These are phyloP conservation scores for Lontra canadensis DNA, from an alignment of 2,113 vertebrate species.

Conservation along the genomic window DNA sequence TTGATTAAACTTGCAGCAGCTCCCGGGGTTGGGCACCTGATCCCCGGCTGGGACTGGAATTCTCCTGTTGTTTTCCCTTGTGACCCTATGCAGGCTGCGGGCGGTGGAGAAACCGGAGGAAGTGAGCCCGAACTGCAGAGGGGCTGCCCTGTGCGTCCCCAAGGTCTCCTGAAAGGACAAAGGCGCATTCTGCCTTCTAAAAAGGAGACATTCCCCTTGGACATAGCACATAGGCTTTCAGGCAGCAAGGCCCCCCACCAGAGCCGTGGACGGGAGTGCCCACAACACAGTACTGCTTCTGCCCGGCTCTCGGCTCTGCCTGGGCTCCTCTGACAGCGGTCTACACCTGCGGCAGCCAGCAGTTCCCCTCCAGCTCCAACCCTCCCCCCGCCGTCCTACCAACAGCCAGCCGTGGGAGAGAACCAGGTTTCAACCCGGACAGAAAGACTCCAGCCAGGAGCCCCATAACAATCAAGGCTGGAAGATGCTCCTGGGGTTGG, in stretches of 20 bases:
- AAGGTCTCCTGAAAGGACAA: accelerated
- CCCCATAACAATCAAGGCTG: not conserved
- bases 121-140: not conserved
- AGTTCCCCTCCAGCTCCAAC: not conserved
- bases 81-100: constrained; percentile 56
- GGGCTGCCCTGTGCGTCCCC: not conserved
- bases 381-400: not conserved
- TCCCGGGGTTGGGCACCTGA: constrained; percentile 55
- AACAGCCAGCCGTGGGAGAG: not conserved
- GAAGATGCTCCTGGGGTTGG: too few relatives aligned
- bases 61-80: not conserved
- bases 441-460: not conserved
- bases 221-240: accelerated
- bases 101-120: accelerated
- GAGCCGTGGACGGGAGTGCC: not conserved
- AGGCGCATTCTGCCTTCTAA: not conserved
- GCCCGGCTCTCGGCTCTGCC: not conserved
- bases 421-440: not conserved
- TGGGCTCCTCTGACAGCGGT: not conserved
- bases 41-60: not conserved
- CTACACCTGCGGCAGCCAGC: not conserved
- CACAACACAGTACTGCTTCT: accelerated
- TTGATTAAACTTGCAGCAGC: constrained; percentile 85
- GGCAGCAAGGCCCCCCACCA: not conserved
- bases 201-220: not conserved